Evolutionary conservation across 2,797 vertebrate species (phyloP), one percentile per base, ranked within the genome.

Genomic region (Setipinna tenuifilis): DNA sequence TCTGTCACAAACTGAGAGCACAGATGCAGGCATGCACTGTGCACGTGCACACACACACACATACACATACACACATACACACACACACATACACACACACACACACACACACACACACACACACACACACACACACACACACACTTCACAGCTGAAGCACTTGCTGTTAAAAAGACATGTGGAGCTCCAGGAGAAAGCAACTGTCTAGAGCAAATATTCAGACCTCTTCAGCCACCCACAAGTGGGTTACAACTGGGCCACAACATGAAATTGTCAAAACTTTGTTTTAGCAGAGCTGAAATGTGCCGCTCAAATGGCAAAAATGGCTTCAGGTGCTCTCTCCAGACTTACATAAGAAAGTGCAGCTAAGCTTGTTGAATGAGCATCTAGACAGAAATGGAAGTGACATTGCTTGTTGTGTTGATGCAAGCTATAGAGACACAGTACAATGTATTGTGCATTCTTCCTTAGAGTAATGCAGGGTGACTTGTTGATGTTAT

Each of bases 281-380:
- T 59, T 54, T 54, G 50, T 54, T 16, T 54, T 16, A 16, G 50
- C 6, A 54, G 14, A 54, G 14, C 50, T 62, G 19, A 23, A 65
- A 23, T 14, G 17, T 28, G 6, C 31, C 65, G 31, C 65, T 86
- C 54, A 57, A 84, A 81, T 61, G 62, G 71, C 71, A 46, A 57
- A 88, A 61, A 87, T 82, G 83, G 65, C 86, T 85, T 83, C 82
- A 2, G 35, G 35, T 54, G 9, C 14, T 5, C 68, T 65, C 61
- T 25, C 61, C 9, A 2, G 61, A 25, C 61, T 78, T 41, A 71
- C 65, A 17, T 31, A 71, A 35, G 62, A 68, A 11, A 44, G 17
- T 25, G 28, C 65, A 71, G 65, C 16, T 23, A 75, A 19, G n/a
- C 19, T 59, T 21, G 58, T 21, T 25, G n/a, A 65, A 25, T 23